These are phyloP conservation scores for Caenorhabditis panamensis DNA, from an alignment of 2,888 invertebrate genomes.

Conservation along the genomic window DNA sequence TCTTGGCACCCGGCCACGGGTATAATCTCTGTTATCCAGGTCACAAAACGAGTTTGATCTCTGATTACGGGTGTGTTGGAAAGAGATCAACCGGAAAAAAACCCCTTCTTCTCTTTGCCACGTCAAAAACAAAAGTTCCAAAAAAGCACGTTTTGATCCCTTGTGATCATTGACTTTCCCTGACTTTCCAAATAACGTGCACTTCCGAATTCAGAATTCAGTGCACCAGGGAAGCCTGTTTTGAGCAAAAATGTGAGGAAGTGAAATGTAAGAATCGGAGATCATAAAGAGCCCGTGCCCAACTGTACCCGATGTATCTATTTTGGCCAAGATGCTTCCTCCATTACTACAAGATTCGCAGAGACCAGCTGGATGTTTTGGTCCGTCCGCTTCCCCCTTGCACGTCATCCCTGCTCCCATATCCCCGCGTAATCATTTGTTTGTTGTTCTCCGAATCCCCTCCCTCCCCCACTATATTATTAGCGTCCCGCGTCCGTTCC, in stretches of 20 bases:
- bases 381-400: not conserved
- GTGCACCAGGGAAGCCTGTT: not conserved
- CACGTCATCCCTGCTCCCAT: slow-evolving; percentile 26
- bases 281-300: not conserved
- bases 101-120: not conserved
- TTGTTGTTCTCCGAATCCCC: slow-evolving; percentile 50
- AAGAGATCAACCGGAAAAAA: not conserved
- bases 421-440: slow-evolving; percentile 37
- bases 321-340: not conserved
- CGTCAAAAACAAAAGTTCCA: not conserved
- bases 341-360: not conserved
- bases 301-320: not conserved
- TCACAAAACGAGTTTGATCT: slow-evolving; percentile 1
- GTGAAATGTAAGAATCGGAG: not conserved
- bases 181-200: not conserved
- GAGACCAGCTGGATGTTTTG: slow-evolving; percentile 37
- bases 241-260: not conserved
- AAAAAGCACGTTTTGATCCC: too few species aligned
- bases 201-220: not conserved
- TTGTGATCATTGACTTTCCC: too few species aligned
- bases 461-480: slow-evolving; percentile 43
- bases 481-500: slow-evolving; percentile 19
- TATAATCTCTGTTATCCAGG: not conserved
- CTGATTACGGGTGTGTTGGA: not conserved
- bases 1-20: not conserved